Evolutionary conservation across 1,140 invertebrate species (phyloP), one percentile per base, ranked within the genome.

Genomic region (Trichoplusia ni): DNA sequence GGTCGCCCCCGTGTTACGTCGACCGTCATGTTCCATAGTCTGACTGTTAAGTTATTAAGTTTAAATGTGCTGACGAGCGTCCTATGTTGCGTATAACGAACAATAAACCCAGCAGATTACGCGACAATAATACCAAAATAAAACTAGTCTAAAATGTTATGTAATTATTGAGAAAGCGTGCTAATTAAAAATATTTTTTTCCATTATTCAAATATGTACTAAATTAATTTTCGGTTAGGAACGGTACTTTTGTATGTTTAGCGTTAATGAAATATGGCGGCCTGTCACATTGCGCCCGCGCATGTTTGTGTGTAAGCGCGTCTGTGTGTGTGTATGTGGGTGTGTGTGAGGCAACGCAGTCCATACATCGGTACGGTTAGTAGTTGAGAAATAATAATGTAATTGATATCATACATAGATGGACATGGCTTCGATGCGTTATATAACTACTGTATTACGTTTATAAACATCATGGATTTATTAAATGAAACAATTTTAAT

Each of bases 401-500:
- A 73, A 73, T 72, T 72, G 69, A 71, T 75, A 78, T 71, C 72
- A 69, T 73, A 56, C 65, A 66, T 62, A 60, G 66, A 64, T 44
- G 25, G 56, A 75, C 70, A 75, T 73, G 73, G 73, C 73, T 78
- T 78, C 67, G 69, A 65, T 74, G 76, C 73, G 67, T 73, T 75
- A 69, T 78, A 69, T 74, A 70, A 69, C 31, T 46, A 60, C 42
- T 74, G 69, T 75, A 75, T 70, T 79, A 71, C 69, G 73, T 79
- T 79, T 76, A 74, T 69, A 67, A 76, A 76, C 76, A 65, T 60
- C 56, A 76, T 79, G 76, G 76, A 74, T 79, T 79, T 79, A 73
- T 79, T 76, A 79, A 69, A 69, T 76, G 69, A 75, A 78, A 60
- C 56, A 60, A 74, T 79, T 79, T 77, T 79, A 76, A 76, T 76